phyloP scores from a whole-genome alignment of 2,113 vertebrate genomes.

The Odocoileus hemionus region DNA sequence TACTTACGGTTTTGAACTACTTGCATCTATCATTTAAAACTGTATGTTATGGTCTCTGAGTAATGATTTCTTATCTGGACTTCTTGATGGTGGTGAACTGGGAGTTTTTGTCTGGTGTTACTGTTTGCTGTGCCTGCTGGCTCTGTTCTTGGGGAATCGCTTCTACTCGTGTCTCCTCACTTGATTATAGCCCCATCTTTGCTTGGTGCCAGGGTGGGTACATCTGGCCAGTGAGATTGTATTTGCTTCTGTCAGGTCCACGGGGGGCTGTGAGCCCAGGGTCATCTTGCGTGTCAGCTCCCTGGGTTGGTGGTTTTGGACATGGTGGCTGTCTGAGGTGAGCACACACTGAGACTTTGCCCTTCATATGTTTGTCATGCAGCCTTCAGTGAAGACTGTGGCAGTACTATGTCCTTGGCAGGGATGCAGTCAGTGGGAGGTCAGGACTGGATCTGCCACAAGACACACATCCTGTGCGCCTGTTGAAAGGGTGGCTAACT shows the following conservation, averaged over 20 bases:
- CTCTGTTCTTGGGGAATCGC: background rate
- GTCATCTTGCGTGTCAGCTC: no score
- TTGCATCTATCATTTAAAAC: background rate
- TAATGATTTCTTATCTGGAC: background rate
- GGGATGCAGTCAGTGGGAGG: fast-evolving
- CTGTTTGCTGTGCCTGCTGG: background rate
- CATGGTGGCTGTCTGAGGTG: background rate
- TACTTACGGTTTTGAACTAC: background rate
- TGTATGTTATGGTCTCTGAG: background rate
- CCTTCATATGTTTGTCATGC: background rate
- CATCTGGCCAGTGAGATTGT: background rate
- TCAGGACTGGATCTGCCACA: background rate
- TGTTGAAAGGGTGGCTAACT: background rate
- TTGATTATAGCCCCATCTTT: background rate
- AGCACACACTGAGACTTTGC: background rate
- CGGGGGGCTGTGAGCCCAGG: background rate
- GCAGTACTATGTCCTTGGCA: background rate
- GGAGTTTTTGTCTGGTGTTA: no score
- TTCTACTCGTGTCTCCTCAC: background rate
- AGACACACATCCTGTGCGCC: no score
- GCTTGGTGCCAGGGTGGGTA: background rate
- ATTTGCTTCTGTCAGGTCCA: background rate
- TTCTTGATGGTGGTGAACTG: background rate
- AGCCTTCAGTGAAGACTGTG: background rate
- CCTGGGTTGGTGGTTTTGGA: background rate